Evolutionary conservation across 2,888 invertebrate species (phyloP).

Genomic region (Lycaena phlaeas): DNA sequence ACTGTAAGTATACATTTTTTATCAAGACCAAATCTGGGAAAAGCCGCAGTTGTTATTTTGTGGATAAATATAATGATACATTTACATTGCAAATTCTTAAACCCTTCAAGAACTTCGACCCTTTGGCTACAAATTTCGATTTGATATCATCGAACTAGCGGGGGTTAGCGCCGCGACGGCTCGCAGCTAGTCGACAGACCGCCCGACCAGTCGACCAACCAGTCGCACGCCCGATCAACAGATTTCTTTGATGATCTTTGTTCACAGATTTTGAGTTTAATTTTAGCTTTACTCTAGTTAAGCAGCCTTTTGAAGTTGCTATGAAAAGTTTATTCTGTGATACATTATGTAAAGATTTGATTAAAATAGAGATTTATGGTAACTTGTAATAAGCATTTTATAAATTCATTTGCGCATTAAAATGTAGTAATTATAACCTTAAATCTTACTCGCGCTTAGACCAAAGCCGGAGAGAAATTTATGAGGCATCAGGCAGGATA

Average conservation of each 20-base stretch:
- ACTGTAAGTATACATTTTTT: too few species aligned
- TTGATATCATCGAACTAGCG: slow-evolving; percentile 16
- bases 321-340: slow-evolving; percentile 3
- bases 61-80: too few species aligned
- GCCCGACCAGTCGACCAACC: slow-evolving; percentile 12
- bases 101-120: slow-evolving; percentile 11
- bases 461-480: too few species aligned
- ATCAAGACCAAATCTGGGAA: too few species aligned
- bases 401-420: too few species aligned
- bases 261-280: not conserved
- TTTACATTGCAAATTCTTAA: not conserved
- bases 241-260: slow-evolving; percentile 12
- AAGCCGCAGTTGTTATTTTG: too few species aligned
- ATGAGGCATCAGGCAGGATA: too few species aligned
- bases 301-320: slow-evolving; percentile 1
- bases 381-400: too few species aligned
- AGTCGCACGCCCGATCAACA: slow-evolving; percentile 17
- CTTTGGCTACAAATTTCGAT: slow-evolving; percentile 18
- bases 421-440: too few species aligned
- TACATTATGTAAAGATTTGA: slow-evolving; percentile 1
- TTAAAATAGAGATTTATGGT: too few species aligned
- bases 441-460: too few species aligned
- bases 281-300: not conserved
- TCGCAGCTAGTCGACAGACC: slow-evolving; percentile 10
- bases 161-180: slow-evolving; percentile 1